Evolutionary conservation across 1,140 invertebrate genomes (phyloP), one percentile per base, ranked within the genome.

Genomic region (Drosophila nannoptera): DNA sequence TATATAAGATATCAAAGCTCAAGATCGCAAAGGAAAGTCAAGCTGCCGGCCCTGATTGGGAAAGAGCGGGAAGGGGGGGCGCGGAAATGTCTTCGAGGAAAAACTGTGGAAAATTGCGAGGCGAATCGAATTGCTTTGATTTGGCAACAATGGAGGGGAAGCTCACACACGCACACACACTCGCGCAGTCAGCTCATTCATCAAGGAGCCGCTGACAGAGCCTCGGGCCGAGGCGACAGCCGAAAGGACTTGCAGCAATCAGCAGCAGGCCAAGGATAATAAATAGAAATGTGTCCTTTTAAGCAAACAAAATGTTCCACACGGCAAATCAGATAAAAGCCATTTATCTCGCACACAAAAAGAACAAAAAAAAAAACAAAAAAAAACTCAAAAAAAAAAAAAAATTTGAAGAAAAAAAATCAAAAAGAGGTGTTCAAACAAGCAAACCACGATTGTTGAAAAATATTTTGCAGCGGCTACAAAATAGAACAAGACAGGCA

Each of bases 401-500:
- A 80, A 22, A 22, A 22, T n/a, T n/a, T n/a, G n/a, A 22, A 22
- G 3, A 22, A 22, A 22, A 22, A 22, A 22, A 22, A 22, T 22
- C 3, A 22, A 22, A 22, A 83, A 80, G 86, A 86, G 81, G 81
- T 86, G 81, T 86, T 87, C 81, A 86, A 86, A 86, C 81, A 86
- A 81, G 81, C 81, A 86, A 86, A 86, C 81, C 81, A 86, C 81
- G 81, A 86, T 87, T 86, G 82, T 86, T 84, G 70, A 76, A 86
- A 86, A 86, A 86, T 87, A 86, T 86, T 86, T 81, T 86, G 81
- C 86, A 77, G 82, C 82, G 53, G 61, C 61, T 77, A 77, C 70
- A 77, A 84, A 86, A 86, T 82, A 78, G 75, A 78, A 82, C 75
- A 69, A 75, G 75, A 16, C 49, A 75, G 78, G 63, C 77, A 64